Percentiles rank a stretch among this genome's conserved stretches.
phyloP scores from a whole-genome alignment of 64 coral and sea anemone species.

The Acropora yongei region DNA sequence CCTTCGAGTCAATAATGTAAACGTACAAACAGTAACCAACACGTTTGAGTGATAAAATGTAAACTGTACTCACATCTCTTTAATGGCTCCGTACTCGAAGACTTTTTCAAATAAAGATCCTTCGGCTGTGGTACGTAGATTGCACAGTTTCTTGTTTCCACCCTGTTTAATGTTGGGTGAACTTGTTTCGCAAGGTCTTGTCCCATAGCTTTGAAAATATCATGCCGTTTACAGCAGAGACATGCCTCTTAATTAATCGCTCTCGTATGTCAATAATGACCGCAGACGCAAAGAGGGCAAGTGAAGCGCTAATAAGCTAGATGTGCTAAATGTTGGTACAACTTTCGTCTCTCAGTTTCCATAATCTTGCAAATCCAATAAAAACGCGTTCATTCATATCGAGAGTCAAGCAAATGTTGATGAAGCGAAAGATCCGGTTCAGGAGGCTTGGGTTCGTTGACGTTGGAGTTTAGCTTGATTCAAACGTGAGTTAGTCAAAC shows the following conservation, averaged over 20 bases:
- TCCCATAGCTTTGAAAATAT: background rate
- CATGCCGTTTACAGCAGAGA: background rate
- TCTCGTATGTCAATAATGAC: background rate
- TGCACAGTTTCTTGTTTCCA: background rate
- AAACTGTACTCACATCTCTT: slow-evolving; percentile 21
- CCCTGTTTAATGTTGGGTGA: background rate
- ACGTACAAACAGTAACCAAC: background rate
- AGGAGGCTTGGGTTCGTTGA: too few relatives aligned
- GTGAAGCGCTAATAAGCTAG: background rate
- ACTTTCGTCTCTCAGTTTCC: background rate
- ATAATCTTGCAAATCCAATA: background rate
- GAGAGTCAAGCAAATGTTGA: background rate
- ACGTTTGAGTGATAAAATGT: background rate
- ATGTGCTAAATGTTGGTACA: background rate
- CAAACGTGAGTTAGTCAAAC: too few relatives aligned
- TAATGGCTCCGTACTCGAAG: background rate
- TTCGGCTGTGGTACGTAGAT: background rate
- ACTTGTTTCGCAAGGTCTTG: slow-evolving; percentile 39
- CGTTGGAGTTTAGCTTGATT: too few relatives aligned
- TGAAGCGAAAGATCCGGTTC: too few relatives aligned
- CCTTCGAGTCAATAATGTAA: too few relatives aligned
- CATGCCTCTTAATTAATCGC: background rate
- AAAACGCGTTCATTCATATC: background rate
- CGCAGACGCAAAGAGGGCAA: background rate
- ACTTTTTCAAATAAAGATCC: slow-evolving; percentile 12